Base-by-base conservation (phyloP, 2,113 vertebrate genomes). In the Pachypanchax playfairii region DNA sequence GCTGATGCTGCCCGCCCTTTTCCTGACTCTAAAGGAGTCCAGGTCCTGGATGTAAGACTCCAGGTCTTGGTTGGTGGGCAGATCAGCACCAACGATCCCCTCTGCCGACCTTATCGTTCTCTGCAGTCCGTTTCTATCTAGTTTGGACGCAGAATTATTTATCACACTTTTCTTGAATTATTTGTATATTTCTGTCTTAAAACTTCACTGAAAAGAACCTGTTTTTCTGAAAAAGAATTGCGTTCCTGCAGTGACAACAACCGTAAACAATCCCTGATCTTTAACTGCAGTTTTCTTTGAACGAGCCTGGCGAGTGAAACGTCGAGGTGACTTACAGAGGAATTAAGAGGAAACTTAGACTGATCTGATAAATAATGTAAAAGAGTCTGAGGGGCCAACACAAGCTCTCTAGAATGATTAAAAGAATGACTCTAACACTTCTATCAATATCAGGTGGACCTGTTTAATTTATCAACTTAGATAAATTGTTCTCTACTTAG, bases 361-460 rank as follows among this genome's bases (percentile, higher is more conserved):
- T 51, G 55, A 48, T 70, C 33, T 43, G 17, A 66, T 84, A 63
- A 87, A 87, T 84, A 82, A 80, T 84, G 70, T 52, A 87, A 5
- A n/a, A 60, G 43, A 13, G 73, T 79, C 75, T 80, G 70, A 73
- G 55, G 68, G 51, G 68, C 66, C 75, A 78, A 83, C 46, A 79
- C 56, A 70, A 73, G 81, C 67, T 71, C 58, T 55, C 31, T 60
- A 2, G 58, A 72, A 66, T 48, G 24, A 60, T 31, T 66, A 41
- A 53, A 65, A 65, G 58, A n/a, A 57, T 4, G 14, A 52, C 39
- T 47, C 6, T 29, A 66, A 43, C 31, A 46, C 42, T 61, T 21
- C 21, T 31, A 21, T 59, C 62, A 61, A 26, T 50, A 39, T 66
- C 62, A 53, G 51, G 42, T 69, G 31, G 20, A 65, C n/a, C 14